phyloP scores from a whole-genome alignment of 1,140 invertebrate species.

The Cotesia glomerata region DNA sequence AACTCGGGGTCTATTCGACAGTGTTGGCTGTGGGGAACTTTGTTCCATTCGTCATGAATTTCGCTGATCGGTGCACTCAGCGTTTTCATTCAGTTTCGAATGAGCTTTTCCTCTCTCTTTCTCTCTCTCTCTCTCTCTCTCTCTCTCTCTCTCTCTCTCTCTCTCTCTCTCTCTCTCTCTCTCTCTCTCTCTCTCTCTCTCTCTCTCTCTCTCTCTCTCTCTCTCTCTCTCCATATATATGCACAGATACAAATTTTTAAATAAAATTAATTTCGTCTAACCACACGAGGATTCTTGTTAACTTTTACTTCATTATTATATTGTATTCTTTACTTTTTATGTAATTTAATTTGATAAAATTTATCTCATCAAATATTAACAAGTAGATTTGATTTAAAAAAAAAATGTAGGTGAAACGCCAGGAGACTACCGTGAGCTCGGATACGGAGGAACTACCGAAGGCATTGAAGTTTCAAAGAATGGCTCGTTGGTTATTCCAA shows the following conservation, averaged over 20 bases:
- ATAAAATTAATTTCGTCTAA: conserved; percentile 47
- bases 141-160: neutral
- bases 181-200: too few species aligned
- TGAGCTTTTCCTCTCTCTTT: conserved; percentile 44
- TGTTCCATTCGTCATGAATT: conserved; percentile 49
- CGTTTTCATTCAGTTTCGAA: conserved; percentile 44
- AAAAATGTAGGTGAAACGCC: conserved; percentile 50
- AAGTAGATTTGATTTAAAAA: neutral
- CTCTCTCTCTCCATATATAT: neutral
- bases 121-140: neutral
- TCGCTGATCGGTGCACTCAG: conserved; percentile 48
- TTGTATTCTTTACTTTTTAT: neutral
- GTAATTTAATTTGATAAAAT: neutral
- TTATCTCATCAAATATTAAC: neutral
- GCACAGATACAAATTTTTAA: neutral
- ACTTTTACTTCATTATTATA: neutral
- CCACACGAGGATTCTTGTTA: neutral
- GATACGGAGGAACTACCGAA: conserved; percentile 52
- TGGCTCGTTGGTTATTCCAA: conserved; percentile 67
- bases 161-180: neutral
- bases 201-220: neutral
- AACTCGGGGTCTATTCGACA: conserved; percentile 32
- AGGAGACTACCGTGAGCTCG: conserved; percentile 56
- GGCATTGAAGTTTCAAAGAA: conserved; percentile 59
- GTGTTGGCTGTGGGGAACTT: conserved; percentile 21